Conservation (phyloP, 2,113 vertebrate genomes). For the Eubucco bourcierii region DNA sequence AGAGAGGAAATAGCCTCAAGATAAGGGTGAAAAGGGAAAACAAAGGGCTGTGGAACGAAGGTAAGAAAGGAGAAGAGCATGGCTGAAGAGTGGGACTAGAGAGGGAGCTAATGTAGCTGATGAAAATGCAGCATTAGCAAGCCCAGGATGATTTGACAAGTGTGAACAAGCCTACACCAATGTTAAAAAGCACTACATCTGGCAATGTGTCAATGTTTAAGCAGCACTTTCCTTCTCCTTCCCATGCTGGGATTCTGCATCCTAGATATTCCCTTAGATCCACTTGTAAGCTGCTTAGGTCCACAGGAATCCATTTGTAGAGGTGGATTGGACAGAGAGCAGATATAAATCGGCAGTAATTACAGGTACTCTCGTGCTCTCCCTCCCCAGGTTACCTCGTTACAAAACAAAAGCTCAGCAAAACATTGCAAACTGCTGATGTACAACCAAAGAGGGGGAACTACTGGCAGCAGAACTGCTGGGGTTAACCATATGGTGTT, state of each 20-base stretch:
- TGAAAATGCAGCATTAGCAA: constrained; percentile 65
- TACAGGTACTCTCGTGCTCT: background rate
- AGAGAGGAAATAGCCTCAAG: background rate
- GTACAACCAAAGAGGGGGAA: background rate
- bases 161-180: constrained; percentile 66
- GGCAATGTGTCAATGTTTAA: constrained; percentile 60
- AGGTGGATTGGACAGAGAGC: constrained; percentile 10
- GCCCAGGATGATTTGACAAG: constrained; percentile 66
- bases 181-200: constrained; percentile 68
- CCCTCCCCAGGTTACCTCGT: background rate
- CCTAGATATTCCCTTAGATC: constrained; percentile 26
- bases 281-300: constrained; percentile 27
- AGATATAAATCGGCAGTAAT: constrained; percentile 40
- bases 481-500: constrained; percentile 55
- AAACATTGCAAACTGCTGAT: constrained; percentile 29
- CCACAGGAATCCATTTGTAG: background rate
- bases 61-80: background rate
- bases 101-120: background rate
- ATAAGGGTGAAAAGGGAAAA: background rate
- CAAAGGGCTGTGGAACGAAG: background rate
- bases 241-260: constrained; percentile 56
- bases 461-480: background rate
- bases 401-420: constrained; percentile 46
- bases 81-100: background rate
- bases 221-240: constrained; percentile 53